Evolutionary conservation across 2,888 invertebrate species (phyloP).

Genomic region (Pantelozetes paolii): DNA sequence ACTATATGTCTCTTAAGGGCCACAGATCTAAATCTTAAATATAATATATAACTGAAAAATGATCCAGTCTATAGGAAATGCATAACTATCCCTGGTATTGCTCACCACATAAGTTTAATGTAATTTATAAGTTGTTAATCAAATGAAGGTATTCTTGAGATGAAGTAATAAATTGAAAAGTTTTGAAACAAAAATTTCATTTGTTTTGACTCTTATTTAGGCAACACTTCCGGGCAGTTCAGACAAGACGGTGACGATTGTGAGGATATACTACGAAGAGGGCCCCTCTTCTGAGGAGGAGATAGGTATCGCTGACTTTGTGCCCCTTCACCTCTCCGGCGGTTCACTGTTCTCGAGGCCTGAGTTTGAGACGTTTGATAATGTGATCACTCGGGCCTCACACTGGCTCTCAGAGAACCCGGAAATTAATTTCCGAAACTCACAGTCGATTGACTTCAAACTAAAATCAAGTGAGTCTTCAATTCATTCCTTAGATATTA

Average conservation of each 20-base stretch:
- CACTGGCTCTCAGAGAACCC: conserved; percentile 38
- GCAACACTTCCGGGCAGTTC: conserved; percentile 32
- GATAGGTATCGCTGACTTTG: conserved; percentile 39
- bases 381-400: conserved; percentile 31
- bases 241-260: conserved; percentile 27
- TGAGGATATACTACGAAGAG: conserved; percentile 34
- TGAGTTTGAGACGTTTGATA: conserved; percentile 34
- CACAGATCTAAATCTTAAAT: too few relatives aligned
- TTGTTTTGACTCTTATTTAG: too few relatives aligned
- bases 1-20: too few relatives aligned
- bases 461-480: conserved; percentile 40
- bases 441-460: conserved; percentile 39
- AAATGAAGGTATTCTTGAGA: too few relatives aligned
- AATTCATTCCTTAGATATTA: neutral
- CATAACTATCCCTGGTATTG: too few relatives aligned
- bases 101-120: too few relatives aligned
- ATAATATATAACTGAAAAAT: too few relatives aligned
- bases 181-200: too few relatives aligned
- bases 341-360: conserved; percentile 37
- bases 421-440: conserved; percentile 30
- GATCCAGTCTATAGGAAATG: too few relatives aligned
- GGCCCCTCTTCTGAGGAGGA: conserved; percentile 22
- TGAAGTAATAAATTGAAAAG: too few relatives aligned
- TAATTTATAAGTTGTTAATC: too few relatives aligned
- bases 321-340: conserved; percentile 36